Evolutionary conservation across 2,888 invertebrate species (phyloP).

Genomic region (Pseudanteris insignis): DNA sequence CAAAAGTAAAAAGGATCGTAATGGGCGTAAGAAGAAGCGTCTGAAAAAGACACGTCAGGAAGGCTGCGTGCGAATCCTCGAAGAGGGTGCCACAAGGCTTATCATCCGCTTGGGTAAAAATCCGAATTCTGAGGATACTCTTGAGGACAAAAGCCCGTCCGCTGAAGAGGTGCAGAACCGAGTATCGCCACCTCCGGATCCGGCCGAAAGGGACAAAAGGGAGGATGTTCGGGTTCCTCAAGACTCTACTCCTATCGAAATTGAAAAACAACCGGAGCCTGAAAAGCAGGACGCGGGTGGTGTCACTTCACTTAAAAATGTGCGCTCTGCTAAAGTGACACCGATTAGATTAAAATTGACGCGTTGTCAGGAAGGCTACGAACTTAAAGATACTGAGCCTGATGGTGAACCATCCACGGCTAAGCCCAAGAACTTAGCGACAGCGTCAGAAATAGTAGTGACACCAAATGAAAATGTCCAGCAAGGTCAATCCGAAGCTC

Average conservation of each 20-base stretch:
- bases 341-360: constrained; percentile 87
- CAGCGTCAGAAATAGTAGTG: no score
- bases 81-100: constrained; percentile 75
- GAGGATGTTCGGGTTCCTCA: neutral
- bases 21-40: constrained; percentile 68
- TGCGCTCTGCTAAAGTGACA: constrained; percentile 75
- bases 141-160: neutral
- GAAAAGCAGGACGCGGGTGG: constrained; percentile 56
- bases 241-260: constrained; percentile 14
- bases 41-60: constrained; percentile 60
- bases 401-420: no score
- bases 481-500: no score
- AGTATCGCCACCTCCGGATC: constrained; percentile 49
- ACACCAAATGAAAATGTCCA: no score
- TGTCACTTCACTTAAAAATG: constrained; percentile 69
- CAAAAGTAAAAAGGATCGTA: constrained; percentile 69
- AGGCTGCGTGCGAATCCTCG: constrained; percentile 70
- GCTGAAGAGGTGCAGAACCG: constrained; percentile 41
- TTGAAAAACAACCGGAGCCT: constrained; percentile 58
- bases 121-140: constrained; percentile 5
- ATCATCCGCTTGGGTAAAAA: constrained; percentile 76
- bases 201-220: constrained; percentile 39
- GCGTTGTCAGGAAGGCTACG: constrained; percentile 80
- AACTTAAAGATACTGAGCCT: constrained; percentile 64
- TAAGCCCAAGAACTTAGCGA: no score